phyloP scores from a whole-genome alignment of 2,797 vertebrate species.

The Xerus rutilus region DNA sequence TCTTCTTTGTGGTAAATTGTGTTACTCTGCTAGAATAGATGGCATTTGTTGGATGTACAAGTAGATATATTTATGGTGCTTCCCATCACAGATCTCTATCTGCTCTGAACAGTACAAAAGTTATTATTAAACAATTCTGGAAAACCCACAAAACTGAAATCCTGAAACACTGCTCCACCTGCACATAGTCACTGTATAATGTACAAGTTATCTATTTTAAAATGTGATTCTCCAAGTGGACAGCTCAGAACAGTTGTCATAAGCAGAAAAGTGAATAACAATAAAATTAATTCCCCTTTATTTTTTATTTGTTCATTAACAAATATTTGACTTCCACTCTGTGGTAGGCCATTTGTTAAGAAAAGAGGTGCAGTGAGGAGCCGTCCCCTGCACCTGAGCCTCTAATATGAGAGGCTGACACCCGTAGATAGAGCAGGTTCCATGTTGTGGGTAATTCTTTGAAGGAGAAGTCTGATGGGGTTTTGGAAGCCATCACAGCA shows the following conservation, averaged over 20 bases:
- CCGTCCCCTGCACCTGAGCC: accelerated
- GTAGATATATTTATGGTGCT: not conserved
- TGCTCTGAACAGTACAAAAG: not conserved
- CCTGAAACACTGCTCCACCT: not conserved
- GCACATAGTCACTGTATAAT: not conserved
- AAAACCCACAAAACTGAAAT: not conserved
- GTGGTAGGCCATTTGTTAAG: not conserved
- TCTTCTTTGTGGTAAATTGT: not conserved
- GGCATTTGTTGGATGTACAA: not conserved
- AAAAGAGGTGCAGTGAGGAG: not conserved
- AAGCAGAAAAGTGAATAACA: not conserved
- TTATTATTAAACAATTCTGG: not conserved
- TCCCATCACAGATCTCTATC: not conserved
- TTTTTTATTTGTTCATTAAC: not conserved
- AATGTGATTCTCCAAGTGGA: not conserved
- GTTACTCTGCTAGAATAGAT: not conserved
- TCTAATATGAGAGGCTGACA: not conserved
- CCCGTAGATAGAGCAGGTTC: accelerated
- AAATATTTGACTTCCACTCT: not conserved
- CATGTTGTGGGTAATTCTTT: accelerated
- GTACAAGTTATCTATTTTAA: not conserved
- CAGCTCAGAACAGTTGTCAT: not conserved
- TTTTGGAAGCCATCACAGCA: not conserved
- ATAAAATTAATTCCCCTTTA: not conserved
- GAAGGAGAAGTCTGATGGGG: not conserved